phyloP scores from a whole-genome alignment of 2,797 vertebrate genomes.

The Lophotriccus pileatus region DNA sequence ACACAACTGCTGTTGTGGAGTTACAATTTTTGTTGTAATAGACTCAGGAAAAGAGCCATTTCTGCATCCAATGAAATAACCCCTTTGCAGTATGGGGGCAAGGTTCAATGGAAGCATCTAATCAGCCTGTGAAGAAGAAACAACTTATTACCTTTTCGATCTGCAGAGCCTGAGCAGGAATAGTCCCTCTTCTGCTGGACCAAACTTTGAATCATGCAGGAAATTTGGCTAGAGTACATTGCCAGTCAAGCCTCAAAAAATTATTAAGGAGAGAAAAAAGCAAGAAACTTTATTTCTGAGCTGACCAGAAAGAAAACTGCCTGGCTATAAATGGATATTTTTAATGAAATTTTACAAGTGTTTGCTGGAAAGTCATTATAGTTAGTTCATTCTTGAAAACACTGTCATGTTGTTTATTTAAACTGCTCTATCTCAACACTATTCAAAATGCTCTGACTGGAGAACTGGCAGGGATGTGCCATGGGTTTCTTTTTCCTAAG shows the following conservation, averaged over 20 bases:
- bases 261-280: background rate
- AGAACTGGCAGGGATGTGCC: background rate
- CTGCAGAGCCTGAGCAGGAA: background rate
- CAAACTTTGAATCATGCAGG: background rate
- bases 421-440: background rate
- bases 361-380: background rate
- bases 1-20: background rate
- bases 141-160: background rate
- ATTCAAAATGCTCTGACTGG: background rate
- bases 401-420: background rate
- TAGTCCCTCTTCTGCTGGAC: background rate
- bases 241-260: background rate
- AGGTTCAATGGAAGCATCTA: slow-evolving; percentile 12
- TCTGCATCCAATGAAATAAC: background rate
- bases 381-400: background rate
- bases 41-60: background rate
- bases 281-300: slow-evolving; percentile 44
- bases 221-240: background rate
- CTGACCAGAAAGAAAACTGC: slow-evolving; percentile 46
- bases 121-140: background rate
- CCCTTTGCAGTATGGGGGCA: background rate
- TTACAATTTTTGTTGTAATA: background rate
- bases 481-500: background rate
- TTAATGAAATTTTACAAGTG: slow-evolving; percentile 51
- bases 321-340: slow-evolving; percentile 26